Base-by-base conservation (phyloP, 2,797 vertebrate genomes). In the Acanthurus leucopareius region DNA sequence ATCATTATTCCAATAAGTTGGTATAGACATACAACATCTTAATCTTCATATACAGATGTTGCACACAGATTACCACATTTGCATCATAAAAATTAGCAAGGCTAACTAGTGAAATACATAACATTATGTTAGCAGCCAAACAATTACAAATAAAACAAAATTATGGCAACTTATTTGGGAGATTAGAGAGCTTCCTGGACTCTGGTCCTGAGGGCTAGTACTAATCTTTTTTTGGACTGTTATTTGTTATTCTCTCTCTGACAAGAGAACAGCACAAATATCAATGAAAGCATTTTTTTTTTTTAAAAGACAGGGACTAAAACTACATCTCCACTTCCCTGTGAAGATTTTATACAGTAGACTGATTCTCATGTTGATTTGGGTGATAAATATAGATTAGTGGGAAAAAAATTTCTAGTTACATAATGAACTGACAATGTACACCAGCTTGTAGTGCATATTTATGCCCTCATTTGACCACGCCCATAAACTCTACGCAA, bases 401-500 rank as follows among this genome's bases (percentile, higher is more conserved):
- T 7, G n/a, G 40, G 40, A 52, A 10, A 75, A 45, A 48, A 61
- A 53, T 2, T n/a, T 52, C 7, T 16, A 66, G 22, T 20, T 22
- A 47, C 82, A 60, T 9, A 64, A 66, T 32, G 53, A 54, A 45
- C 4, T 58, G 6, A 68, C 3, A 8, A 63, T 38, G 35, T 20
- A 69, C 4, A 10, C 64, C 45, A 42, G 20, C 67, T 10, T 51
- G 62, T 59, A 44, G 6, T 28, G 11, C 3, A 54, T 19, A 32
- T 51, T 7, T 7, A 57, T 62, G 44, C 22, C 72, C 38, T 77
- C 5, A 69, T 62, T 15, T 80, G 53, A 71, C 75, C 63, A 47
- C 47, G n/a, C 5, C 52, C 49, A 56, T 65, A 65, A 76, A 74
- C 38, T 51, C 38, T 15, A 45, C 2, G 9, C 48, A 38, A 49